Evolutionary conservation across 2,113 vertebrate genomes (phyloP).

Genomic region (Salvelinus sp.): DNA sequence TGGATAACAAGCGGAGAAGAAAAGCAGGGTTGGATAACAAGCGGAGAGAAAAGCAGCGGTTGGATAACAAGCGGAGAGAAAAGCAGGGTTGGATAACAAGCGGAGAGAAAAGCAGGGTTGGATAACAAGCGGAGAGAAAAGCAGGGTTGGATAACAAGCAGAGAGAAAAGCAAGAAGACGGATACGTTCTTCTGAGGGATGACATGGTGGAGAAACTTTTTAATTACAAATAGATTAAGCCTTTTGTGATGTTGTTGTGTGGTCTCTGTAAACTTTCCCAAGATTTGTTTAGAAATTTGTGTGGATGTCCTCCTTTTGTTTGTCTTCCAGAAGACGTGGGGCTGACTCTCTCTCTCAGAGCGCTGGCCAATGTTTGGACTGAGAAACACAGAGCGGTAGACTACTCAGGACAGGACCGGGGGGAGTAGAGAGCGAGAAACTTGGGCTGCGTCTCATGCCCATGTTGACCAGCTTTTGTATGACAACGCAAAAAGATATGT

Average conservation of each 20-base stretch:
- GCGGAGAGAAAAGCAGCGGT: too few species aligned
- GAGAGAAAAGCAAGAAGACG: slow-evolving; percentile 55
- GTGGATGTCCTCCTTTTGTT: slow-evolving; percentile 68
- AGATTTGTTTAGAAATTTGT: slow-evolving; percentile 69
- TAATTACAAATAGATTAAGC: slow-evolving; percentile 74
- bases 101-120: too few species aligned
- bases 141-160: slow-evolving; percentile 40
- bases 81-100: too few species aligned
- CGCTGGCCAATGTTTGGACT: slow-evolving; percentile 46
- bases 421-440: neutral
- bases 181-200: slow-evolving; percentile 64
- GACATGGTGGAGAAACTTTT: slow-evolving; percentile 62
- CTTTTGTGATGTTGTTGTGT: slow-evolving; percentile 73
- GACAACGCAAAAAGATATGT: too few species aligned
- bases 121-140: neutral
- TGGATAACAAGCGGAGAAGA: too few species aligned
- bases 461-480: too few species aligned
- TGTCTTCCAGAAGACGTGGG: slow-evolving; percentile 60
- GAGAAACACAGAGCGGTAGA: neutral
- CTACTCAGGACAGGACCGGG: slow-evolving; percentile 37
- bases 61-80: too few species aligned
- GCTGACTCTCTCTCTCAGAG: slow-evolving; percentile 44
- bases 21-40: too few species aligned
- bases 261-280: slow-evolving; percentile 73
- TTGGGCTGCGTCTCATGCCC: too few species aligned